phyloP scores from a whole-genome alignment of 2,113 vertebrate species.

The Theristicus caerulescens region DNA sequence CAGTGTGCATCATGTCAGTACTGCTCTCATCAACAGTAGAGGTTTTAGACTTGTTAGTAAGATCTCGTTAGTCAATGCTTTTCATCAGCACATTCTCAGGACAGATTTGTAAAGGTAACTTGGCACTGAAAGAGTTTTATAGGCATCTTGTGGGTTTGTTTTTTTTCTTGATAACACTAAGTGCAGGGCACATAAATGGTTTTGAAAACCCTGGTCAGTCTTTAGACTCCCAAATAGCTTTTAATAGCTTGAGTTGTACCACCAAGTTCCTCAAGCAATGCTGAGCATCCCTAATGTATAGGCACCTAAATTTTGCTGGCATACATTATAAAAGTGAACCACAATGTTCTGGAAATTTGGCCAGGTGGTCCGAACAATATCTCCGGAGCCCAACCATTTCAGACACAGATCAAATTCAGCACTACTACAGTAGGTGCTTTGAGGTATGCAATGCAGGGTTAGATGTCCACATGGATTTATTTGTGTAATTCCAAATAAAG shows the following conservation, averaged over 20 bases:
- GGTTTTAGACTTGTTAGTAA: background rate
- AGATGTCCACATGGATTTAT: background rate
- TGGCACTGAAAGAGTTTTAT: background rate
- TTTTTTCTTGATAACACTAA: background rate
- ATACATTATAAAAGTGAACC: background rate
- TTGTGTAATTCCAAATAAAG: background rate
- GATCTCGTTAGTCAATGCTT: background rate
- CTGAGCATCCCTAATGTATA: background rate
- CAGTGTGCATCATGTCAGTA: rapidly evolving
- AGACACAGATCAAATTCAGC: background rate
- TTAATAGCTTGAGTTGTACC: background rate
- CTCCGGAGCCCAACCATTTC: background rate
- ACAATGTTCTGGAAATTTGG: background rate
- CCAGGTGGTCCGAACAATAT: background rate
- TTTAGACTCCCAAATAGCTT: background rate
- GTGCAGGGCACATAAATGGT: background rate
- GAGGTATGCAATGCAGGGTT: background rate
- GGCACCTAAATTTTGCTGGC: background rate
- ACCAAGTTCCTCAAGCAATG: background rate
- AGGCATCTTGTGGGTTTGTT: background rate
- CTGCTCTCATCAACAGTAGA: background rate
- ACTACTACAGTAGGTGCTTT: background rate
- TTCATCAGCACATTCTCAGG: background rate
- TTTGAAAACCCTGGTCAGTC: background rate
- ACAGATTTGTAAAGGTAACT: background rate